A percentile compares a stretch with the other conserved stretches of the same genome.
These are phyloP conservation scores for Alligator sinensis DNA, from an alignment of 2,113 vertebrate species.

Conservation along the genomic window DNA sequence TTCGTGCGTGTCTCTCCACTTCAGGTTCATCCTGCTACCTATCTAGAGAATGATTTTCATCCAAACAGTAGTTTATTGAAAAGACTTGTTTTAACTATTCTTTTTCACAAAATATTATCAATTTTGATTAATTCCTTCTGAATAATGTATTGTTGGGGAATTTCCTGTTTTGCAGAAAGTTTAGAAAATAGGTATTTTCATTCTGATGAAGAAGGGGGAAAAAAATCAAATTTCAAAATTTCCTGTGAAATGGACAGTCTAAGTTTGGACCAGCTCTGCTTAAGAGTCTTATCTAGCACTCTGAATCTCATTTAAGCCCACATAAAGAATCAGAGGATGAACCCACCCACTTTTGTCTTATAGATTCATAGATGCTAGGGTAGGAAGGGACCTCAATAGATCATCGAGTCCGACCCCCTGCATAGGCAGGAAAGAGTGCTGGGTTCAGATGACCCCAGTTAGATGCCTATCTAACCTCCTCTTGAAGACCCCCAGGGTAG, in stretches of 20 bases:
- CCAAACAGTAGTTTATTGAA: too few species aligned
- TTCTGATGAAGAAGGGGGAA: neutral
- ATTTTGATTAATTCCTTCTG: conserved; percentile 12
- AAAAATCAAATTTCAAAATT: neutral
- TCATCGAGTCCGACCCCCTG: too few species aligned
- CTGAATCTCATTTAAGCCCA: neutral
- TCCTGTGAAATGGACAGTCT: neutral
- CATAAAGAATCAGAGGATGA: neutral
- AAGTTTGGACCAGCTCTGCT: neutral
- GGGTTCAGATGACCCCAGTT: too few species aligned
- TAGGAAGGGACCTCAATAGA: too few species aligned
- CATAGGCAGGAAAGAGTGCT: too few species aligned
- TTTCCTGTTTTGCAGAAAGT: too few species aligned
- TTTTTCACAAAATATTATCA: neutral
- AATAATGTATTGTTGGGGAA: neutral
- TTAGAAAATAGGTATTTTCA: neutral
- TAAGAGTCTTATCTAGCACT: neutral
- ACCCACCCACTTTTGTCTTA: neutral
- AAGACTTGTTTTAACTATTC: too few species aligned
- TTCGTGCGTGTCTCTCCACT: neutral
- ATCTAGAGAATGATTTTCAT: too few species aligned
- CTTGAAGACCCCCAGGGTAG: too few species aligned
- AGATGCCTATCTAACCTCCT: too few species aligned
- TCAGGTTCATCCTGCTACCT: neutral
- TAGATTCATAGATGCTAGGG: too few species aligned